Evolutionary conservation across 2,113 vertebrate genomes (phyloP), one percentile per base, ranked within the genome.

Genomic region (Kryptolebias marmoratus): DNA sequence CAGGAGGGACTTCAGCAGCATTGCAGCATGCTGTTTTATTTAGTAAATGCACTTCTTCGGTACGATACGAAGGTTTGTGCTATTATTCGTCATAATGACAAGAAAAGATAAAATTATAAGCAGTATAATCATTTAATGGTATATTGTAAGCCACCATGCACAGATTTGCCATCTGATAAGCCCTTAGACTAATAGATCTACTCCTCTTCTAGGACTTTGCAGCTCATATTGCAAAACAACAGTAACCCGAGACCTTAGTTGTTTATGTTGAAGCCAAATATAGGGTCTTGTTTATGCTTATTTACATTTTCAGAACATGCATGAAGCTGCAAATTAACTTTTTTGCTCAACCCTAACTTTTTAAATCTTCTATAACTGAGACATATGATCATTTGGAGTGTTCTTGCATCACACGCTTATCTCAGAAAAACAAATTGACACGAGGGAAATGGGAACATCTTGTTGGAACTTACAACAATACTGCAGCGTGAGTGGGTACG

Each of bases 401-500:
- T 80, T 75, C 45, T 58, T 49, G 53, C 30, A 11, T 64, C 3
- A 3, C 74, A 64, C 1, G 50, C 56, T 50, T 69, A 57, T 53
- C 66, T 71, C 36, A 22, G 48, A 74, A 80, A 84, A 87, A 71
- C 49, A 82, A 64, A 76, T 42, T 67, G 47, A 66, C 66, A 67
- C 28, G 27, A 22, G 66, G 71, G 60, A 47, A 68, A 72, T 53
- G 59, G 72, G 73, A 73, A 68, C 71, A 69, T 83, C 68, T 73
- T 72, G 62, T 64, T 80, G 72, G 60, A 82, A 71, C 73, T 81
- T 32, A 30, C 50, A 66, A 45, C 58, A 70, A 77, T 31, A 73
- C 74, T 72, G 63, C 63, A 68, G 50, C 56, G 45, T 47, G 79
- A 82, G 80, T 75, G 77, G 67, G 77, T 73, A 80, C 80, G 65